Conservation (phyloP, 2,113 vertebrate species). For the Dicaeum eximium region DNA sequence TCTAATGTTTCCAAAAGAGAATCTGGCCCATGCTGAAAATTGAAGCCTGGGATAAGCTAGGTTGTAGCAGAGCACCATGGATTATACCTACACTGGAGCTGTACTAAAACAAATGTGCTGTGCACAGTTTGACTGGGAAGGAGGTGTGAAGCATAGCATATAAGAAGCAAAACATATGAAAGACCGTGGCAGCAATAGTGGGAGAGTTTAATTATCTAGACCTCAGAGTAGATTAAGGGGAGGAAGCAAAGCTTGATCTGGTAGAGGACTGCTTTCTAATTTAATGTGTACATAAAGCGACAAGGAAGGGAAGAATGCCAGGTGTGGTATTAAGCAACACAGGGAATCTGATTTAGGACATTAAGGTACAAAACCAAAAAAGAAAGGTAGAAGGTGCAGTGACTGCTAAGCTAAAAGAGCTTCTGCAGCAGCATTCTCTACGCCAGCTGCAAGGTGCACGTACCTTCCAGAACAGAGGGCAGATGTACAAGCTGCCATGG, state of each 20-base stretch:
- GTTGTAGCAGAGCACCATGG: not conserved
- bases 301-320: slow-evolving; percentile 51
- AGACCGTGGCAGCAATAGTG: not conserved
- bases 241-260: slow-evolving; percentile 51
- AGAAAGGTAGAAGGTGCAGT: not conserved
- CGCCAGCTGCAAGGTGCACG: rapidly evolving
- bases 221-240: slow-evolving; percentile 48
- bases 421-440: not conserved
- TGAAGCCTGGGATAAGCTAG: not conserved
- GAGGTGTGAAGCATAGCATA: not conserved
- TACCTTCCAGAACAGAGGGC: rapidly evolving
- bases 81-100: not conserved
- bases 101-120: not conserved
- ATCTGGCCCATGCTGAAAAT: not conserved
- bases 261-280: slow-evolving; percentile 56
- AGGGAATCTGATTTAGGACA: slow-evolving; percentile 18
- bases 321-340: slow-evolving; percentile 53
- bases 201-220: slow-evolving; percentile 63
- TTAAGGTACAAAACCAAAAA: not conserved
- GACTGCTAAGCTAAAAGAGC: slow-evolving; percentile 6
- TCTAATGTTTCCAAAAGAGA: not conserved
- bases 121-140: not conserved
- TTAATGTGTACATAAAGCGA: slow-evolving; percentile 7
- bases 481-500: rapidly evolving
- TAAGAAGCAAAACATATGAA: not conserved